Base-by-base conservation (phyloP, 2,797 vertebrate species). In the Mormyrus proboscirostris region DNA sequence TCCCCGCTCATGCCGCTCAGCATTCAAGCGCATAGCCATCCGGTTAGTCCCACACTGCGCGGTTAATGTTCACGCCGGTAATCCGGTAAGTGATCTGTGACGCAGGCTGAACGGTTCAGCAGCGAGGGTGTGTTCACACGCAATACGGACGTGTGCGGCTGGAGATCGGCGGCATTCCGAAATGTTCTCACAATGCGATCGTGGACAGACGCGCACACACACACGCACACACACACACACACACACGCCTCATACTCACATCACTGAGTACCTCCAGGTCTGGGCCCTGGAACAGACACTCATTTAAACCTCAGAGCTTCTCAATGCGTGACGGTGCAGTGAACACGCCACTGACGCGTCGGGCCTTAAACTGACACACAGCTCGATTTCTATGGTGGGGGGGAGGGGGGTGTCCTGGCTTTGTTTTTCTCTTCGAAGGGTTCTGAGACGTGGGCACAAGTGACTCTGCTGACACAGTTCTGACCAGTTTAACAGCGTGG, bases 201-300 rank as follows among this genome's bases (percentile, higher is more conserved):
- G 44, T 76, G 90, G 38, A 82, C 55, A 87, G 8, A 85, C 25
- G 10, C 57, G 51, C 10, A 47, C 16, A 49, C 83, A 73, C 16
- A 86, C 55, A 59, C 29, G 41, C 84, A 76, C 2, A 89, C 16
- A 76, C 55, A 86, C 85, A 89, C 49, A 92, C 91, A 92, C 88
- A 92, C 90, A 88, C 87, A 33, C 38, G 12, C 89, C 91, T 92
- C 90, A 91, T 96, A 96, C 96, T 96, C 95, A 96, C 96, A 94
- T 96, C 95, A 95, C 96, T 91, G 92, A 96, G 95, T 93, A 96
- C 93, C 94, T 96, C 94, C 95, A 96, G 94, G 94, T 96, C 95
- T 94, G 95, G 96, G 89, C 94, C 94, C 96, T 96, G 95, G 95
- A 96, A 96, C 93, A 96, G 92, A 96, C 59, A 90, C 92, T 92